Evolutionary conservation across 2,888 invertebrate species (phyloP), one percentile per base, ranked within the genome.

Genomic region (Pogonocherus hispidulus): DNA sequence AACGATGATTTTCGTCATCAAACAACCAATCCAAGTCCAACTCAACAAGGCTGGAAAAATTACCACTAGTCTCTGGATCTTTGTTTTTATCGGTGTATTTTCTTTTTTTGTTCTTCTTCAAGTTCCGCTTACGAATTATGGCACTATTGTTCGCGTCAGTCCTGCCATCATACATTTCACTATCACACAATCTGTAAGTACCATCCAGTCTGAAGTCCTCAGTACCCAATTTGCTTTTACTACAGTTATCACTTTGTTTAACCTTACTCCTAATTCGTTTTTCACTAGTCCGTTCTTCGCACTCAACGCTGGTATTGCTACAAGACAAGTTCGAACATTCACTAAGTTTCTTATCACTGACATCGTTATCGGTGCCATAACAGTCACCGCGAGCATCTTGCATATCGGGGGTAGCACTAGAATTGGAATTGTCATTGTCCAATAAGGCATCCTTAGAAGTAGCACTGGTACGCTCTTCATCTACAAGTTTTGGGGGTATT

Each of bases 361-460:
- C 75, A 55, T 84, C 83, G 65, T 84, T 83, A 74, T 84, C 84
- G 23, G 83, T 83, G 22, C 78, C 81, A 69, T 83, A 83, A 71
- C 79, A 82, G 64, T 83, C 84, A 6, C 80, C 79, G 54, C 81
- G 78, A n/a, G 83, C 83, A 71, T 87, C 85, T n/a, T 87, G 87
- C 78, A 86, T 86, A 76, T 89, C 89, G 72, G 88, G 88, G 2
- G 76, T 70, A 3, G 59, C 64, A 49, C 76, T 76, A 2, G 78
- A 77, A 83, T 89, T 89, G 71, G 89, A 89, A 80, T 88, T 87
- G 80, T 89, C 87, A 71, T 88, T 67, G 77, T 89, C 90, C 85
- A 92, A 86, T 11, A 92, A 85, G 76, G 91, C 89, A 83, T 92
- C 92, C 85, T 92, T 92, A 11, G 92, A 92, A 79, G 90, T 91